These are phyloP conservation scores for Daubentonia madagascariensis DNA, from an alignment of 2,113 vertebrate species.

Conservation along the genomic window DNA sequence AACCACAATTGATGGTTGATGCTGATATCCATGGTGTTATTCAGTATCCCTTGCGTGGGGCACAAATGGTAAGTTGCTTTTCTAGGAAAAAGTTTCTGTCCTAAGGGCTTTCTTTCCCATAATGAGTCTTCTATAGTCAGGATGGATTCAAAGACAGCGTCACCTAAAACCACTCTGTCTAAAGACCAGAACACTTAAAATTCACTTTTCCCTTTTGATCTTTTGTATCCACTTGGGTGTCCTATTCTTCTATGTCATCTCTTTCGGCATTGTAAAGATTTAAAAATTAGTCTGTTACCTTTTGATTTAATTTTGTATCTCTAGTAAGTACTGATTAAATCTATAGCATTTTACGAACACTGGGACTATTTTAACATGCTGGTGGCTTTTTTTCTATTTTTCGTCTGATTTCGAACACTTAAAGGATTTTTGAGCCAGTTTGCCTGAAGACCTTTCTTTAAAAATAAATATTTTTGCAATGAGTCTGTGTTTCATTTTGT, in stretches of 20 bases:
- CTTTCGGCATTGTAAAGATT: background rate
- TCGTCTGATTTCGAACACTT: background rate
- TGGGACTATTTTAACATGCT: background rate
- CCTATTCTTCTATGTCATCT: background rate
- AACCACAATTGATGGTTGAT: accelerated
- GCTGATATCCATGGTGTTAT: accelerated
- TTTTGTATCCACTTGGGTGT: background rate
- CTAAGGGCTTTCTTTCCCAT: background rate
- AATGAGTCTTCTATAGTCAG: background rate
- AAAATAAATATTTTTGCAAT: background rate
- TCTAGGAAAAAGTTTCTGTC: background rate
- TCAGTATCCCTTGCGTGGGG: background rate
- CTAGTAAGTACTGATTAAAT: background rate
- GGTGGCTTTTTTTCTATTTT: background rate
- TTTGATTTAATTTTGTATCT: conserved; percentile 13
- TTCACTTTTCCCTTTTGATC: background rate
- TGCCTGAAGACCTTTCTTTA: background rate
- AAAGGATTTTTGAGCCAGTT: conserved; percentile 14
- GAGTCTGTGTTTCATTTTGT: background rate
- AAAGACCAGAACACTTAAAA: background rate
- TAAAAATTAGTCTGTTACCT: background rate
- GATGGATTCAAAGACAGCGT: background rate
- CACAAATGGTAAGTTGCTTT: background rate
- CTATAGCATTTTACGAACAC: background rate
- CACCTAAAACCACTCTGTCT: background rate